phyloP scores from a whole-genome alignment of 2,113 vertebrate species.

The Sterna hirundo region DNA sequence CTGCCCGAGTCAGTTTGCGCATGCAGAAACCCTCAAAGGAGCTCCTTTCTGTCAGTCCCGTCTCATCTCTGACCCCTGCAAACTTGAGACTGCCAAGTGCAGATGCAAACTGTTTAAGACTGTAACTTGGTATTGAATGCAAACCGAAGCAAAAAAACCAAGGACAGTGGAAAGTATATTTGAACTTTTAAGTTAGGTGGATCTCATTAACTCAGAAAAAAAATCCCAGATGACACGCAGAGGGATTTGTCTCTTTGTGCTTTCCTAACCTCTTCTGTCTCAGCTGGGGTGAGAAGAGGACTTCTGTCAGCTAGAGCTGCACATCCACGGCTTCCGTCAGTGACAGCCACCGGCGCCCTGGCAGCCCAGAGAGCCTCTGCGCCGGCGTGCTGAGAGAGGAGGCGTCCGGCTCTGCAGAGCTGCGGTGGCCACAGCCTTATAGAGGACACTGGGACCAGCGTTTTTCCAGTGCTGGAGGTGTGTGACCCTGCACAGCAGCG shows the following conservation, averaged over 20 bases:
- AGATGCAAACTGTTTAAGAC: background rate
- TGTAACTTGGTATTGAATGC: background rate
- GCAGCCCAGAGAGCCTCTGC: background rate
- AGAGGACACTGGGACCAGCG: background rate
- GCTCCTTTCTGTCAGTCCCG: background rate
- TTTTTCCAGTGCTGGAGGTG: background rate
- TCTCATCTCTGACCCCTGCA: background rate
- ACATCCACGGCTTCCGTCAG: background rate
- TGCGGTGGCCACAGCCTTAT: accelerated
- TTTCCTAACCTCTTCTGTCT: background rate
- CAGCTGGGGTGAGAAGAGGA: background rate
- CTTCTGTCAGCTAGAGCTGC: background rate
- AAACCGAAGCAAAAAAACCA: background rate
- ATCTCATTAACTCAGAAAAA: background rate
- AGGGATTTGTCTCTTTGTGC: background rate
- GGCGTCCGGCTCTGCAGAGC: no score
- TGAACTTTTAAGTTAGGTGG: background rate
- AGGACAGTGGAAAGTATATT: background rate
- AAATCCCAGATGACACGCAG: accelerated
- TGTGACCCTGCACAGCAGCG: background rate
- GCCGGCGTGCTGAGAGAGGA: accelerated
- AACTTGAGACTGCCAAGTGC: background rate
- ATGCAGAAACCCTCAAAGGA: background rate
- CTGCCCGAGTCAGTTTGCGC: background rate
- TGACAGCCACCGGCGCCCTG: background rate